Evolutionary conservation across 2,113 vertebrate species (phyloP).

Genomic region (Cochlearius cochlearius): DNA sequence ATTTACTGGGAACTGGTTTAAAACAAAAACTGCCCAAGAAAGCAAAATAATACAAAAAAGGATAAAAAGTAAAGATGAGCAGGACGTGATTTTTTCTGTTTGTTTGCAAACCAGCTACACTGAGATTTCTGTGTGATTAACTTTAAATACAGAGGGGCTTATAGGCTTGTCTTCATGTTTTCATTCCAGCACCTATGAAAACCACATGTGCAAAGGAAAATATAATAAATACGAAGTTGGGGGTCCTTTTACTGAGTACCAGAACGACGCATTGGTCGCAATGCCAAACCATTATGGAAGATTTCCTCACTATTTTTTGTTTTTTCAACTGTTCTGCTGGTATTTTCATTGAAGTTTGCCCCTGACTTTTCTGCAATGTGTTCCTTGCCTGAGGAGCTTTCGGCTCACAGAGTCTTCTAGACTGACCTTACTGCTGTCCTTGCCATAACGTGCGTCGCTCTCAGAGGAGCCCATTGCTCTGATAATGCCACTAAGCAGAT

Average conservation of each 20-base stretch:
- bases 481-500: neutral
- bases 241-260: neutral
- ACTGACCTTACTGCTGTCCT: neutral
- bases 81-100: neutral
- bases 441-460: neutral
- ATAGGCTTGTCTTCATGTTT: neutral
- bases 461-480: neutral
- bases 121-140: neutral
- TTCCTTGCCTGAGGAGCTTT: neutral
- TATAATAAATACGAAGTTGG: neutral
- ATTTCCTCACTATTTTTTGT: neutral
- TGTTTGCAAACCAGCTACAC: neutral
- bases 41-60: neutral
- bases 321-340: neutral
- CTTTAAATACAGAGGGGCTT: neutral
- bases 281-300: neutral
- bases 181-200: constrained; percentile 26
- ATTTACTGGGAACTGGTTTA: neutral
- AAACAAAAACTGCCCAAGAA: neutral
- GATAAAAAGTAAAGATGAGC: neutral
- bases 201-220: neutral
- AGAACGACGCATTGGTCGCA: neutral
- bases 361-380: neutral
- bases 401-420: neutral
- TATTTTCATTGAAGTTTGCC: neutral